A percentile compares a stretch with the other conserved stretches of the same genome.
Conservation (phyloP, 2,113 vertebrate species). For the Apeltes quadracus region DNA sequence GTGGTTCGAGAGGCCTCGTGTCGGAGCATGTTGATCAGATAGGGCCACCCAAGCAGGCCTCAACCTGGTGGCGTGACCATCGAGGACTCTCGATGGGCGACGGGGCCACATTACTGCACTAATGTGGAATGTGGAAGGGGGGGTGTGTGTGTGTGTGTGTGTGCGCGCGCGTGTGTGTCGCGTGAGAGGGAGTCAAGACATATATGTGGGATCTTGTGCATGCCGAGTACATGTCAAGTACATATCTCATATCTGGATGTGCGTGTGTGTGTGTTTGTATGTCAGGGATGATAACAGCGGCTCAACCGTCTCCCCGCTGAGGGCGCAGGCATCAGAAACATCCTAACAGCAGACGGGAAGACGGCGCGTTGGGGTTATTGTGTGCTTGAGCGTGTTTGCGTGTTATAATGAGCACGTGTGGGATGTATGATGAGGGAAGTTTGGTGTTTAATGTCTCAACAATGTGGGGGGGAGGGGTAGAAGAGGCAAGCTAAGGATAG, state of each 20-base stretch:
- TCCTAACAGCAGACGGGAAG: constrained; percentile 42
- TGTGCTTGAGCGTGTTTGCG: constrained; percentile 18
- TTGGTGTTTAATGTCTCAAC: constrained; percentile 45
- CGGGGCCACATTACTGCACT: constrained; percentile 57
- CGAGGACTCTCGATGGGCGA: constrained; percentile 69
- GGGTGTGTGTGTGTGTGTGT: constrained; percentile 15
- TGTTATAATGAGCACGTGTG: constrained; percentile 43
- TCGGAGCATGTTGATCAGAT: constrained; percentile 70
- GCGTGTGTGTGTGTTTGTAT: constrained; percentile 28
- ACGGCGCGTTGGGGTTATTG: constrained; percentile 44
- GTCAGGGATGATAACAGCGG: constrained; percentile 51
- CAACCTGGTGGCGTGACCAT: constrained; percentile 69
- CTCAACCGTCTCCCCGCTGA: constrained; percentile 38
- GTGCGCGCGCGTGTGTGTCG: constrained; percentile 8
- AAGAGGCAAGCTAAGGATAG: constrained; percentile 44
- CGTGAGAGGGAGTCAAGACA: constrained; percentile 23
- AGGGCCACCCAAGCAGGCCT: constrained; percentile 67
- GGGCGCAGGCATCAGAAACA: constrained; percentile 54
- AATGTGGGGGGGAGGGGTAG: constrained; percentile 18
- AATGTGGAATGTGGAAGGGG: constrained; percentile 65
- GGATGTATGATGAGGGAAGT: constrained; percentile 29
- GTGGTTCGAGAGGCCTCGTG: too few species aligned
- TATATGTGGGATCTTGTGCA: constrained; percentile 40
- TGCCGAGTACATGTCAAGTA: constrained; percentile 26
- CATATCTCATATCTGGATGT: constrained; percentile 36